phyloP scores from a whole-genome alignment of 1,140 invertebrate species.

The Lethocerus indicus region DNA sequence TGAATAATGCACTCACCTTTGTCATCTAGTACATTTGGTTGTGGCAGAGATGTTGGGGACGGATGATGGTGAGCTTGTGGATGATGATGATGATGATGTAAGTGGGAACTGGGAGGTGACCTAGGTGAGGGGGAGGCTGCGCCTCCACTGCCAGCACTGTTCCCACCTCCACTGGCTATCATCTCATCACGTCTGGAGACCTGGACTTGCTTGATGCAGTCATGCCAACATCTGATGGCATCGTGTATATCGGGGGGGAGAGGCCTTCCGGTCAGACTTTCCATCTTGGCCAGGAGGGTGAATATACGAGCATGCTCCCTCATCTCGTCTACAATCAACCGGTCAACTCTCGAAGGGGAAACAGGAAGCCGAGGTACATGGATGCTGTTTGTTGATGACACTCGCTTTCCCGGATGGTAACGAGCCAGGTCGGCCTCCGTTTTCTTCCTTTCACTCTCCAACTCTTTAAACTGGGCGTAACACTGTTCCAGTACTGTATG shows the following conservation, averaged over 20 bases:
- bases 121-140: too few relatives aligned
- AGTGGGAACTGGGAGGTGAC: too few relatives aligned
- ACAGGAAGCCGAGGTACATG: constrained; percentile 60
- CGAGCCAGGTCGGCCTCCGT: constrained; percentile 67
- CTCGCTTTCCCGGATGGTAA: constrained; percentile 32
- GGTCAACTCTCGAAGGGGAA: constrained; percentile 65
- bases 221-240: constrained; percentile 42
- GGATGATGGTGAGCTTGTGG: too few relatives aligned
- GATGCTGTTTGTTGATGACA: constrained; percentile 65
- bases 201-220: constrained; percentile 45
- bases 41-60: too few relatives aligned
- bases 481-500: constrained; percentile 62
- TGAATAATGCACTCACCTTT: too few relatives aligned
- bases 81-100: too few relatives aligned
- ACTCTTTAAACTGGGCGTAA: constrained; percentile 63
- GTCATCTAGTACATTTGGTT: too few relatives aligned
- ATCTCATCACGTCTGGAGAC: constrained; percentile 45
- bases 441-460: constrained; percentile 71
- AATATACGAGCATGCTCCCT: constrained; percentile 57
- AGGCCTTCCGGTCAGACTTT: constrained; percentile 32
- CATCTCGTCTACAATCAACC: constrained; percentile 67
- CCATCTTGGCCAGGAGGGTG: constrained; percentile 50
- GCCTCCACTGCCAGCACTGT: too few relatives aligned
- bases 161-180: too few relatives aligned
- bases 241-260: constrained; percentile 41